A percentile compares a stretch with the other conserved stretches of the same genome.
phyloP scores from a whole-genome alignment of 1,140 invertebrate genomes.

The Bombus consobrinus region DNA sequence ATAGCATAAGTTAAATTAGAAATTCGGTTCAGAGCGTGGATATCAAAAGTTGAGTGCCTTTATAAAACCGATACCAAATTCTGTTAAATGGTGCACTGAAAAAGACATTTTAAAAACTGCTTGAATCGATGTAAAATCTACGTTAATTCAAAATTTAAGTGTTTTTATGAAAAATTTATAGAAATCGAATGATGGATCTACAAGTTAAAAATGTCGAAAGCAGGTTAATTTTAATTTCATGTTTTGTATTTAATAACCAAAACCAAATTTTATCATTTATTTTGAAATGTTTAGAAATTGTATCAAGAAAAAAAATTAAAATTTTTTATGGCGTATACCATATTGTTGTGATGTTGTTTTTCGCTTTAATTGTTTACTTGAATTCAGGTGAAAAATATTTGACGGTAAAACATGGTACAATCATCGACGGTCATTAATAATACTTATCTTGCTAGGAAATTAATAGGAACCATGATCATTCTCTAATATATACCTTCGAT shows the following conservation, averaged over 20 bases:
- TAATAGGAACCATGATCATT: background rate
- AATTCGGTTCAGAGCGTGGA: too few relatives aligned
- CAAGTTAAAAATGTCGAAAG: background rate
- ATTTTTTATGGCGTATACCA: too few relatives aligned
- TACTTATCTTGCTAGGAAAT: too few relatives aligned
- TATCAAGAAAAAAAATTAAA: too few relatives aligned
- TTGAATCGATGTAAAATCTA: background rate
- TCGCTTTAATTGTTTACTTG: too few relatives aligned
- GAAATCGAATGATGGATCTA: background rate
- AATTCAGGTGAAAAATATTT: too few relatives aligned
- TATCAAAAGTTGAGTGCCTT: background rate
- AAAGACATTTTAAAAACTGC: background rate
- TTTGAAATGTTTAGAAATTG: background rate
- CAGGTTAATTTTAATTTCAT: background rate
- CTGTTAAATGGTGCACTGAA: too few relatives aligned
- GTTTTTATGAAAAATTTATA: background rate
- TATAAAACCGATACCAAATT: background rate
- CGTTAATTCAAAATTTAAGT: background rate
- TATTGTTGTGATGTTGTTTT: too few relatives aligned
- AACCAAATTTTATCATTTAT: background rate
- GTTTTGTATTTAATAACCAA: background rate
- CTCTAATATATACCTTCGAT: background rate
- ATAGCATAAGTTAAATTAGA: conserved; percentile 1
- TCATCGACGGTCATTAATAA: too few relatives aligned
- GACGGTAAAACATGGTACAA: too few relatives aligned